Base-by-base conservation (phyloP, 2,113 vertebrate species). In the Herpailurus yagouaroundi region DNA sequence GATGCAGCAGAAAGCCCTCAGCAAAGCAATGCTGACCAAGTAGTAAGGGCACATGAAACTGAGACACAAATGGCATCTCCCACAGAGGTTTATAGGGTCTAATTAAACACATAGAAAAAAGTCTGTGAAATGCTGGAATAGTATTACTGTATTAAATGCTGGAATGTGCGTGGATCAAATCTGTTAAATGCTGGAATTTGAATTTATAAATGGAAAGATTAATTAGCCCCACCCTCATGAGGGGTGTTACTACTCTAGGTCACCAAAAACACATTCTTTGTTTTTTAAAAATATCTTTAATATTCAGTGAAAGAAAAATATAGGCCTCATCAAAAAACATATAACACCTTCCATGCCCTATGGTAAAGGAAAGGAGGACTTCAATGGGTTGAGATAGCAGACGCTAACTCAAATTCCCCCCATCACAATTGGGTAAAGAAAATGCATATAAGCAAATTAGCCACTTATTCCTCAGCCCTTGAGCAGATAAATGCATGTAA, bases 131-230 rank as follows among this genome's bases (percentile, higher is more conserved):
- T 90, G 13, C 10, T 64, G 0, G 9, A 66, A 89, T 45, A 74
- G 11, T 25, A 77, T 74, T 9, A 88, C 79, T 41, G 12, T 19
- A 74, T 69, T 86, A 91, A 84, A 16, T 85, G n/a, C 9, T 76
- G 0, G 9, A 36, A 83, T 81, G 64, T 73, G 29, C 50, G 41
- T 68, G 77, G 48, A 63, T 91, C 33, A 52, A 90, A 80, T 69
- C 23, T 14, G 81, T 63, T 68, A 93, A 91, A 57, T 82, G n/a
- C 15, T 92, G 3, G 12, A 50, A 89, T 68, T 71, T 88, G 38
- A 93, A 87, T 85, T 60, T 71, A 76, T 76, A 45, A 93, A 77
- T 36, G n/a, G 45, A 92, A 96, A 88, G 36, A 55, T 80, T 92
- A 87, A 85, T 88, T 76, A 91, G 36, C 48, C 41, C 63, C n/a